These are phyloP conservation scores for Periphyllus acericola DNA, from an alignment of 2,888 invertebrate species.

Conservation along the genomic window DNA sequence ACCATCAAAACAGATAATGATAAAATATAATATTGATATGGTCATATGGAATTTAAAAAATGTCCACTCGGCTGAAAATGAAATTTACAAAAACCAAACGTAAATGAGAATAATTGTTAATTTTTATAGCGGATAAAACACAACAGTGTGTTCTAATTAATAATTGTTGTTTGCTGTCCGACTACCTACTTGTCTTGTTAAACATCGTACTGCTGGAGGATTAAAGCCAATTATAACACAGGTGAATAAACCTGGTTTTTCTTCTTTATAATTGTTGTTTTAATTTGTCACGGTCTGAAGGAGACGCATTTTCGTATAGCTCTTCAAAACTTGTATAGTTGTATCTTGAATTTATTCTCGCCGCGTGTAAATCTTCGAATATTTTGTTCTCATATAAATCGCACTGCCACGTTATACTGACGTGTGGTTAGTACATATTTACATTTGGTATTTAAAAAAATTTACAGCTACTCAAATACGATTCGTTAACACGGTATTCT, in stretches of 20 bases:
- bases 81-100: neutral
- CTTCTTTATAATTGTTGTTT: constrained; percentile 59
- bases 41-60: neutral
- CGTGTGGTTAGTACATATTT: neutral
- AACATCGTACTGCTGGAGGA: constrained; percentile 27
- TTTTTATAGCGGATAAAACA: neutral
- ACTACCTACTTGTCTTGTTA: constrained; percentile 48
- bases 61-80: neutral
- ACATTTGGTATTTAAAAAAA: neutral
- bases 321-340: constrained; percentile 13
- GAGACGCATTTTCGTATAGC: constrained; percentile 48
- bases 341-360: neutral
- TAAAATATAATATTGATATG: no score
- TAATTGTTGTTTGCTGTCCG: neutral
- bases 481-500: neutral
- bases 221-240: constrained; percentile 58
- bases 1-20: neutral
- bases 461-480: neutral
- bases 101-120: neutral
- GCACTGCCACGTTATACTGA: neutral
- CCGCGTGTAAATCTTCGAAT: constrained; percentile 4
- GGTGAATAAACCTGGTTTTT: constrained; percentile 60
- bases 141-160: neutral
- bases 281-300: constrained; percentile 57
- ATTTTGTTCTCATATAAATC: constrained; percentile 22